Evolutionary conservation across 1,140 invertebrate genomes (phyloP).

Genomic region (Euschistus heros): DNA sequence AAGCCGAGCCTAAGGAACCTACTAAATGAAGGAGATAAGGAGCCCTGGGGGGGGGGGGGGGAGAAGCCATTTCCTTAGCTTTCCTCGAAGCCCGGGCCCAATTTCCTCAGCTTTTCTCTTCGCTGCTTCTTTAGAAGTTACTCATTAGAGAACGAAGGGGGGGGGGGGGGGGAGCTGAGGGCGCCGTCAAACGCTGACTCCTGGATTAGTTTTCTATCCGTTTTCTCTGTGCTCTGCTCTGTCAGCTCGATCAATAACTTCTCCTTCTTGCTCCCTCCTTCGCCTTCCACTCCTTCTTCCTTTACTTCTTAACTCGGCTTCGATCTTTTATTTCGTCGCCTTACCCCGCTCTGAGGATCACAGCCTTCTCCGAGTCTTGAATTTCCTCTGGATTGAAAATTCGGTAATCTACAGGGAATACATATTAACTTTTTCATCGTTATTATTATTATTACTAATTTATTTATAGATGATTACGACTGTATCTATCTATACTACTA

Average conservation of each 20-base stretch:
- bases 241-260: neutral
- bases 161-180: neutral
- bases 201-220: neutral
- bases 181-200: neutral
- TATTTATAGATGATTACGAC: too few relatives aligned
- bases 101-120: neutral
- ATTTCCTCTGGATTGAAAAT: too few relatives aligned
- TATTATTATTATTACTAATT: too few relatives aligned
- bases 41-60: neutral
- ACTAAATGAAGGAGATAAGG: neutral
- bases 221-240: neutral
- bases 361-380: too few relatives aligned
- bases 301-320: too few relatives aligned
- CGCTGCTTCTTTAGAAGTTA: neutral
- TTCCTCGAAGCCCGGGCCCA: neutral
- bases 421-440: too few relatives aligned
- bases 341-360: too few relatives aligned
- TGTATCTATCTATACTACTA: too few relatives aligned
- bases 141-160: neutral
- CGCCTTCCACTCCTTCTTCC: neutral
- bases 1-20: neutral
- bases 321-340: too few relatives aligned
- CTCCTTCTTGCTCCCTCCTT: conserved; percentile 2
- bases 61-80: neutral
- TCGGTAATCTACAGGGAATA: too few relatives aligned